Evolutionary conservation across 2,888 invertebrate genomes (phyloP).

Genomic region (Dryobotodes eremita): DNA sequence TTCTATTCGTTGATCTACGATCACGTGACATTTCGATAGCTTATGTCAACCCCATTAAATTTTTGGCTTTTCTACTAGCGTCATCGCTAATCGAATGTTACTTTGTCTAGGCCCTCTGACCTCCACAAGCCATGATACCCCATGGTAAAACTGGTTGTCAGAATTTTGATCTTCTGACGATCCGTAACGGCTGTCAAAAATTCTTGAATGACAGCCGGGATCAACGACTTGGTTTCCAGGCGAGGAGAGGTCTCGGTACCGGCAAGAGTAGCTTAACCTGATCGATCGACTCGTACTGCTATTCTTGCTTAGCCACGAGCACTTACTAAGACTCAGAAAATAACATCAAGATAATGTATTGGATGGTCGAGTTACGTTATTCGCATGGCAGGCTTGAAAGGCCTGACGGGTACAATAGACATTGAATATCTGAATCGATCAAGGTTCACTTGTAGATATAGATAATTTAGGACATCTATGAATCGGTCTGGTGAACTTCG

Average conservation of each 20-base stretch:
- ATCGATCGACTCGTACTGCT: background rate
- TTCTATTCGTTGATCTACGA: no score
- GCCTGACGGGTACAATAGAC: conserved; percentile 26
- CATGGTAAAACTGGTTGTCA: background rate
- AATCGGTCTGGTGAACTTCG: conserved; percentile 43
- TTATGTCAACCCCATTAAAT: no score
- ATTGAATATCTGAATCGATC: conserved; percentile 13
- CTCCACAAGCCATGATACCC: background rate
- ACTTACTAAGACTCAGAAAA: background rate
- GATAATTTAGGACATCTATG: conserved; percentile 33
- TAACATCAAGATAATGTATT: background rate
- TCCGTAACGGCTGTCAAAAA: background rate
- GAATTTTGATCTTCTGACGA: background rate
- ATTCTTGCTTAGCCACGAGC: background rate
- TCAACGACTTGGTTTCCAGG: background rate
- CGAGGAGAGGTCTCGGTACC: background rate
- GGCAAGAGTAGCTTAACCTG: background rate
- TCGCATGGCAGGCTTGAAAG: conserved; percentile 8
- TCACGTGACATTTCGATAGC: no score
- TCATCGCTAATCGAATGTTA: no score
- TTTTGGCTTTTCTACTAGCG: no score
- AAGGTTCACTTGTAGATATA: conserved; percentile 13
- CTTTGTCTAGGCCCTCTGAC: no score
- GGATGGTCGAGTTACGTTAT: background rate
- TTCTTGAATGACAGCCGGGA: background rate